Base-by-base conservation (phyloP, 2,888 invertebrate genomes). In the Thereva unica region DNA sequence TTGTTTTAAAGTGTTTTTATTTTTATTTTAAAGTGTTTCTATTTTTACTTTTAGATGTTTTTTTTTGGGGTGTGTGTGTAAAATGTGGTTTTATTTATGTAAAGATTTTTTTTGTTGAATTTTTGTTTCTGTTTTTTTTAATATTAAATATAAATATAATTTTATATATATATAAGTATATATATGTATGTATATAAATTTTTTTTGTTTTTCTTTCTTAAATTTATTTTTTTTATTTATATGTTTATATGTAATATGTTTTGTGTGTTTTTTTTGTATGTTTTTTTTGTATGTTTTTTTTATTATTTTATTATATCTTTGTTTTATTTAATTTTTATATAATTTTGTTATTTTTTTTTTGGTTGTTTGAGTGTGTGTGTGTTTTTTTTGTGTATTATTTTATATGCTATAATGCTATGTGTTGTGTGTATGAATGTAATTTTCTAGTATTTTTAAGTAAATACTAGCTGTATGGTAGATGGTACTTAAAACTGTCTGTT, bases 401-500 rank as follows among this genome's bases (percentile, higher is more conserved):
- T 65, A 63, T 38, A 47, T 54, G 8, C 45, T 54, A 66, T 50
- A 50, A 50, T 49, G 54, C 61, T 61, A 61, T 61, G 23, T 68
- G 41, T 57, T n/a, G 56, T 68, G 57, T 65, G 44, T 57, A 64
- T 49, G 10, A 52, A 44, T 44, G 47, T 50, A 35, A 42, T 41
- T 66, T 57, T 70, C 67, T 68, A 55, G 42, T 64, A 65, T 66
- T 70, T 71, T 66, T 71, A 72, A 74, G 72, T 72, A 74, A 75
- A 74, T 76, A 75, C 77, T 81, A 80, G 76, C 80, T 80, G 75
- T 78, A 80, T 75, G 80, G 80, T 74, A 80, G 75, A 71, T 80
- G 80, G 75, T 80, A 80, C 75, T 77, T 72, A 73, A 78, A 81
- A 79, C 80, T 80, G 80, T 81, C 70, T 81, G 81, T 80, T 74